Evolutionary conservation across 2,797 vertebrate species (phyloP).

Genomic region (Chelon labrosus): DNA sequence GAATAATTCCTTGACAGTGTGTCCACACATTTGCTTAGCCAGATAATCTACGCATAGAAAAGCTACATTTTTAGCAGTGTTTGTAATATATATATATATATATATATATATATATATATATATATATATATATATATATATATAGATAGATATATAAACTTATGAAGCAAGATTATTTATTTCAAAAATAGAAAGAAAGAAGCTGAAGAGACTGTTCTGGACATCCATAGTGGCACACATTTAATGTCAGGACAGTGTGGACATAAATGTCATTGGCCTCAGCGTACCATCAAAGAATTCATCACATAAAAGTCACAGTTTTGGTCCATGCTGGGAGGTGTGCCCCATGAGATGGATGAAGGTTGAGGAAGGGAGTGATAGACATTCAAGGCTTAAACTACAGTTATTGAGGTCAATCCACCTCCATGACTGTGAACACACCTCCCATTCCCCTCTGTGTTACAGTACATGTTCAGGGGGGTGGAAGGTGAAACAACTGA

Average conservation of each 20-base stretch:
- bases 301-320: conserved; percentile 18
- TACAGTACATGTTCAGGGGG: neutral
- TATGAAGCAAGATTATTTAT: conserved; percentile 2
- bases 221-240: neutral
- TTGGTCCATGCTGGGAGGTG: conserved; percentile 15
- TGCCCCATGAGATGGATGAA: conserved; percentile 21
- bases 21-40: neutral
- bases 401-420: conserved; percentile 71
- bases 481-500: conserved; percentile 5
- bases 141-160: too few species aligned
- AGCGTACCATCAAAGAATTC: neutral
- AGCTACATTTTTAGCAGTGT: neutral
- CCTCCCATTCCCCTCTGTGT: conserved; percentile 31
- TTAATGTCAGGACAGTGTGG: neutral
- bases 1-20: neutral
- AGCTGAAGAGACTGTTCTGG: neutral
- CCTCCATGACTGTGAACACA: conserved; percentile 55
- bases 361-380: conserved; percentile 4
- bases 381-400: conserved; percentile 34
- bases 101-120: too few species aligned
- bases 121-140: neutral
- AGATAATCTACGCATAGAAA: neutral
- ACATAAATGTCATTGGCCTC: neutral
- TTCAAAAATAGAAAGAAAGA: neutral
- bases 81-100: neutral